Conservation (phyloP, 2,797 vertebrate genomes). For the Fratercula arctica region DNA sequence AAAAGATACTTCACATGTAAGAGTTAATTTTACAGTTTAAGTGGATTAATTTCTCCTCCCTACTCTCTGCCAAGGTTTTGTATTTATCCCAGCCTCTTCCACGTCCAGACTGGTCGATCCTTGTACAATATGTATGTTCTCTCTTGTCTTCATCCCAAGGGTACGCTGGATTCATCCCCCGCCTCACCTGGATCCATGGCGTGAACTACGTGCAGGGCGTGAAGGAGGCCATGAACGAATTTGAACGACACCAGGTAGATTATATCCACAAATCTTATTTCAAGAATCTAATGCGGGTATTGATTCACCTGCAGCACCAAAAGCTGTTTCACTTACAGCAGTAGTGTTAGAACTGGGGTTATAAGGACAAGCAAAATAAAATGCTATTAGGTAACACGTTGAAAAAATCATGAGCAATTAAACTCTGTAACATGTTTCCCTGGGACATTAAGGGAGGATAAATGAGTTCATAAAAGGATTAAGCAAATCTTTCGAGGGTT, state of each 20-base stretch:
- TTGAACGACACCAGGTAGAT: conserved; percentile 71
- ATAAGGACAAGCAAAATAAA: background rate
- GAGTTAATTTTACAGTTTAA: background rate
- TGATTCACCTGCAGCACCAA: background rate
- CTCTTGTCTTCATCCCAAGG: conserved; percentile 33
- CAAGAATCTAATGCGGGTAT: background rate
- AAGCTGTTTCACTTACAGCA: background rate
- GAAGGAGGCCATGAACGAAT: conserved; percentile 67
- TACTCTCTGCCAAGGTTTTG: background rate
- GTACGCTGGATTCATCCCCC: conserved; percentile 72
- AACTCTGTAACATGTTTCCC: background rate
- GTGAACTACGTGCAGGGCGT: conserved; percentile 40
- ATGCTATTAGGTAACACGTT: background rate
- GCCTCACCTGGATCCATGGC: conserved; percentile 23
- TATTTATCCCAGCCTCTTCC: background rate
- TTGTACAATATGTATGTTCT: background rate
- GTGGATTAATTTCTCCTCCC: background rate
- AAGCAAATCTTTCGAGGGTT: background rate
- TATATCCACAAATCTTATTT: background rate
- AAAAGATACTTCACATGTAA: background rate
- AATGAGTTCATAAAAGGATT: conserved; percentile 31
- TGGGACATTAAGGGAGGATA: background rate
- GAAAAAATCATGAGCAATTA: background rate
- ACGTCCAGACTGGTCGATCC: background rate
- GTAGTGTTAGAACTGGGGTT: background rate